Evolutionary conservation across 1,140 invertebrate species (phyloP).

Genomic region (Aphaenogaster floridana): DNA sequence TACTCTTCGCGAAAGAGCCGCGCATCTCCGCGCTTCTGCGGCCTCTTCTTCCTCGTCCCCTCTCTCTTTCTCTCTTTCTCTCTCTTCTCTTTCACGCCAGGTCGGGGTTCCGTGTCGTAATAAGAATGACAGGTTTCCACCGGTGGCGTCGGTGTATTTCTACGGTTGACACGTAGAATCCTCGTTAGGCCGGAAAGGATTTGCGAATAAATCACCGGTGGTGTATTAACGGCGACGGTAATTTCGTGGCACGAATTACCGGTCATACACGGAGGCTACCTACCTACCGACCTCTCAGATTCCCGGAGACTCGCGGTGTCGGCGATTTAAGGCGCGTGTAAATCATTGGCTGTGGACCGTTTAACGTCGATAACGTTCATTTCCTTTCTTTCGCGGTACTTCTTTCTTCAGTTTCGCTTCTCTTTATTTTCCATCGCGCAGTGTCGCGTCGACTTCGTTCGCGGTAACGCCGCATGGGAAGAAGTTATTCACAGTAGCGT

Average conservation of each 20-base stretch:
- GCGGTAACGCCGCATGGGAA: neutral
- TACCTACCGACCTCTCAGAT: conserved; percentile 32
- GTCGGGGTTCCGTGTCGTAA: conserved; percentile 53
- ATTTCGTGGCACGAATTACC: conserved; percentile 61
- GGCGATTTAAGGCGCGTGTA: conserved; percentile 50
- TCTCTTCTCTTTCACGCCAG: conserved; percentile 29
- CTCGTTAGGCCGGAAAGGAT: conserved; percentile 56
- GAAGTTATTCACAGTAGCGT: conserved; percentile 18
- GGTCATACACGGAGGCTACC: conserved; percentile 26
- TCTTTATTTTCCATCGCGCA: conserved; percentile 9
- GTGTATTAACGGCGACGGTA: conserved; percentile 54
- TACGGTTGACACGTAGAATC: conserved; percentile 52
- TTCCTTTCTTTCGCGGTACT: neutral
- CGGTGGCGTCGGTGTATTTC: conserved; percentile 59
- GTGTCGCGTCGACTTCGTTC: neutral
- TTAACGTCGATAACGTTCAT: conserved; percentile 27
- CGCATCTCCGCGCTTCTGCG: conserved; percentile 39
- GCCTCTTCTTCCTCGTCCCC: conserved; percentile 42
- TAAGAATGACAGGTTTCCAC: conserved; percentile 55
- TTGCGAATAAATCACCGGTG: conserved; percentile 55
- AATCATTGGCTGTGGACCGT: conserved; percentile 35
- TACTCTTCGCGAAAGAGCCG: conserved; percentile 30
- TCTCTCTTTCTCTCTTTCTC: conserved; percentile 13
- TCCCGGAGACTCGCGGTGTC: conserved; percentile 6
- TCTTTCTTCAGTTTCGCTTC: neutral